A percentile compares a stretch with the other conserved stretches of the same genome.
Conservation (phyloP, 1,140 invertebrate genomes). For the Meloidogyne chitwoodi region DNA sequence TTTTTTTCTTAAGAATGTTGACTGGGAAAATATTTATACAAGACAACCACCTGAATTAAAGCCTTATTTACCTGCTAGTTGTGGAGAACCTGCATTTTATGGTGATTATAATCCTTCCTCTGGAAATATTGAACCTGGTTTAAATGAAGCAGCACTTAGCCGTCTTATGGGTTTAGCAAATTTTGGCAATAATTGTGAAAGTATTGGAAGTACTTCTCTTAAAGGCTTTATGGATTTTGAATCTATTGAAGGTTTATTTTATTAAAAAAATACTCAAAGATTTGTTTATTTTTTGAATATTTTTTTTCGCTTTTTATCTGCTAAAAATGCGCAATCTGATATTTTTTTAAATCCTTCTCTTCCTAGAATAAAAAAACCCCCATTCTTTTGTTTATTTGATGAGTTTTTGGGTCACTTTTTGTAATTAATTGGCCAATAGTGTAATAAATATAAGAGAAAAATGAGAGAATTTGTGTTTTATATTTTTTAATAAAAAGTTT, state of each 20-base stretch:
- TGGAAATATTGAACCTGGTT: conserved; percentile 69
- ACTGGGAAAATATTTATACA: conserved; percentile 76
- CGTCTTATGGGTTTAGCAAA: conserved; percentile 69
- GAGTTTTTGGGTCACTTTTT: background rate
- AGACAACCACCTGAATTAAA: conserved; percentile 75
- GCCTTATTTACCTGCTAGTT: conserved; percentile 76
- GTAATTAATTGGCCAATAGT: background rate
- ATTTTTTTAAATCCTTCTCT: background rate
- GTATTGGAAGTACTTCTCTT: background rate
- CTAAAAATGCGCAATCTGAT: background rate
- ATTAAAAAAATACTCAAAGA: background rate
- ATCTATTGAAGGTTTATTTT: background rate
- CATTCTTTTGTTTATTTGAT: background rate
- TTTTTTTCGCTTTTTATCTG: background rate
- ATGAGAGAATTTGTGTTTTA: background rate
- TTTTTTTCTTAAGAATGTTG: conserved; percentile 65
- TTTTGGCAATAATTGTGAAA: background rate
- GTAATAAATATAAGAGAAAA: background rate
- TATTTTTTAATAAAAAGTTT: background rate
- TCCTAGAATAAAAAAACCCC: background rate
- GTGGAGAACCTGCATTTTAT: conserved; percentile 68
- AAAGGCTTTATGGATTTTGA: background rate
- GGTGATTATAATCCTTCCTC: conserved; percentile 60
- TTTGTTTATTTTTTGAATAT: too few species aligned
- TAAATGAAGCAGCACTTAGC: conserved; percentile 75